Conservation (phyloP, 2,113 vertebrate genomes). For the Grus americana region DNA sequence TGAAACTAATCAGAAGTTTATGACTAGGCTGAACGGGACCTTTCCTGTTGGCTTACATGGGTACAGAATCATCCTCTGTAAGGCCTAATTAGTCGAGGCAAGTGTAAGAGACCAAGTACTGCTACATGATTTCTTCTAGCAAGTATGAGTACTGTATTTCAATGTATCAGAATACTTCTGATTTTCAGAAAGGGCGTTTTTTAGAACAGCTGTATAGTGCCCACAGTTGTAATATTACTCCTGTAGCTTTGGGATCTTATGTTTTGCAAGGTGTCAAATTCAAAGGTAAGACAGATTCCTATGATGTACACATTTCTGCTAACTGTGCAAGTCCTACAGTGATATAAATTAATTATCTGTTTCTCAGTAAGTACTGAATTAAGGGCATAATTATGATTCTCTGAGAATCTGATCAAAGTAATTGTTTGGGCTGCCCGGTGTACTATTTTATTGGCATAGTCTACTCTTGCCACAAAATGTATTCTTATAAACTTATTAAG, state of each 20-base stretch:
- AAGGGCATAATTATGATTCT: neutral
- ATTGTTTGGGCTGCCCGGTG: neutral
- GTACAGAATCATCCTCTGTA: neutral
- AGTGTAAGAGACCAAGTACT: neutral
- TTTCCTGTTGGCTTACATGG: neutral
- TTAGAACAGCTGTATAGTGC: neutral
- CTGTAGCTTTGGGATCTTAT: neutral
- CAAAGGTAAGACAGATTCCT: neutral
- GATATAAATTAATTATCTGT: neutral
- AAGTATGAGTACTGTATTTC: neutral
- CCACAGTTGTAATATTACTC: neutral
- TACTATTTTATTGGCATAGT: neutral
- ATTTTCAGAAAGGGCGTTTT: neutral
- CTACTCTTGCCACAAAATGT: neutral
- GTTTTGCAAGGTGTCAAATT: neutral
- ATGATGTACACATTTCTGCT: neutral
- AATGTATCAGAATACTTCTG: neutral
- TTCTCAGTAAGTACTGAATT: neutral
- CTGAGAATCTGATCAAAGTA: neutral
- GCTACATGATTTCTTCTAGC: neutral
- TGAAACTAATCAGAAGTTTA: conserved; percentile 1
- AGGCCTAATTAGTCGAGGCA: neutral
- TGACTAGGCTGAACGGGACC: neutral
- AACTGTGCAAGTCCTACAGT: neutral
- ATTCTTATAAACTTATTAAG: neutral